phyloP scores from a whole-genome alignment of 2,888 invertebrate species.

The Sminthurides aquaticus region DNA sequence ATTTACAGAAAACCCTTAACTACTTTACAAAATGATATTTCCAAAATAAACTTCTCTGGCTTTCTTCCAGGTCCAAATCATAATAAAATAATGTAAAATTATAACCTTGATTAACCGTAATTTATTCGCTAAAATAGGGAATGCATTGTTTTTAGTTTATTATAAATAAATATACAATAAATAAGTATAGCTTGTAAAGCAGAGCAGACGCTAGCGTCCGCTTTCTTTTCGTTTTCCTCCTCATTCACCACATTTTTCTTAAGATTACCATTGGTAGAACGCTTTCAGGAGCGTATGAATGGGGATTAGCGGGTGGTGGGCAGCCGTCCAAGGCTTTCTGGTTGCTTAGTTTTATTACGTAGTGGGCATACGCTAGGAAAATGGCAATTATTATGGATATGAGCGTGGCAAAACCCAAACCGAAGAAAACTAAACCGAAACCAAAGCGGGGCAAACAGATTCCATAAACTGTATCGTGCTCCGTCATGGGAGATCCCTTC shows the following conservation, averaged over 20 bases:
- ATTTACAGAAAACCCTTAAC: no score
- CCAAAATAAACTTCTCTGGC: no score
- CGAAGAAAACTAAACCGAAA: conserved; percentile 78
- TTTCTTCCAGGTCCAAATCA: no score
- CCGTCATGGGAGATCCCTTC: conserved; percentile 30
- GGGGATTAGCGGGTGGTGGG: conserved; percentile 9
- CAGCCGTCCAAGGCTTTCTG: conserved; percentile 20
- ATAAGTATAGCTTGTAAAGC: background rate
- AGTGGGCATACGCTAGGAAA: conserved; percentile 41
- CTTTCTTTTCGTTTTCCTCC: background rate
- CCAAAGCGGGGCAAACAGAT: conserved; percentile 84
- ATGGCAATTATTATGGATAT: conserved; percentile 77
- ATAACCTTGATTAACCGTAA: no score
- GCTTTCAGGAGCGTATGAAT: conserved; percentile 14
- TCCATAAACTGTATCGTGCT: conserved; percentile 76
- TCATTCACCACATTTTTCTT: conserved; percentile 36
- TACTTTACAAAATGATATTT: no score
- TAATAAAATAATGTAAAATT: no score
- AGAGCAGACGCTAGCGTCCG: no score
- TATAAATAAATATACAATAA: background rate
- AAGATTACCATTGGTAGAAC: conserved; percentile 37
- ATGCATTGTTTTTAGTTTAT: no score
- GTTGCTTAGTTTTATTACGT: conserved; percentile 28
- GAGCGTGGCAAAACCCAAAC: conserved; percentile 78
- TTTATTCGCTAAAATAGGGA: no score